A percentile compares a stretch with the other conserved stretches of the same genome.
These are phyloP conservation scores for Leucoma salicis DNA, from an alignment of 2,888 invertebrate genomes.

Conservation along the genomic window DNA sequence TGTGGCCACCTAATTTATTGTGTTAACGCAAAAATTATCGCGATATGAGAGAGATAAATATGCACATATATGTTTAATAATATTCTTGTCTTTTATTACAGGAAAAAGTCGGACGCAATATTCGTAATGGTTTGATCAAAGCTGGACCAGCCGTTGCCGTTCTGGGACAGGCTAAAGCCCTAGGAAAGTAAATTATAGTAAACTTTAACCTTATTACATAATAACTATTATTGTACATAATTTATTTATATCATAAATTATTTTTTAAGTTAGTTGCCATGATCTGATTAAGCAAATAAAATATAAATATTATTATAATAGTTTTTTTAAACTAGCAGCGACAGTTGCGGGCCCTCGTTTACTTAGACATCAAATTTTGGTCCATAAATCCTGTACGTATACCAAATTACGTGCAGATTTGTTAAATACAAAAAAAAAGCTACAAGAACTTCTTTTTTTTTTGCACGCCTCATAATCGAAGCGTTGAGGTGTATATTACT, in stretches of 20 bases:
- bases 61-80: no score
- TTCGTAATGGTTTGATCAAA: slow-evolving; percentile 57
- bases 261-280: background rate
- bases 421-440: no score
- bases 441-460: no score
- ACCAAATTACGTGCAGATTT: no score
- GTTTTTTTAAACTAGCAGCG: background rate
- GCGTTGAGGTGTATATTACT: no score
- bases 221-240: background rate
- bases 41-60: no score
- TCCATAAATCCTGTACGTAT: no score
- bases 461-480: no score
- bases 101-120: slow-evolving; percentile 53
- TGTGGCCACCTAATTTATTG: no score
- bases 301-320: background rate
- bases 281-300: background rate
- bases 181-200: slow-evolving; percentile 19
- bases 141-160: slow-evolving; percentile 53
- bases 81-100: slow-evolving; percentile 29
- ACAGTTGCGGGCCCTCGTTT: no score
- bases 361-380: no score
- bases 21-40: no score
- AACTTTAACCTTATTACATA: background rate
- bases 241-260: background rate
- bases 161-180: slow-evolving; percentile 39